Evolutionary conservation across 2,113 vertebrate species (phyloP), one percentile per base, ranked within the genome.

Genomic region (Myotis davidii): DNA sequence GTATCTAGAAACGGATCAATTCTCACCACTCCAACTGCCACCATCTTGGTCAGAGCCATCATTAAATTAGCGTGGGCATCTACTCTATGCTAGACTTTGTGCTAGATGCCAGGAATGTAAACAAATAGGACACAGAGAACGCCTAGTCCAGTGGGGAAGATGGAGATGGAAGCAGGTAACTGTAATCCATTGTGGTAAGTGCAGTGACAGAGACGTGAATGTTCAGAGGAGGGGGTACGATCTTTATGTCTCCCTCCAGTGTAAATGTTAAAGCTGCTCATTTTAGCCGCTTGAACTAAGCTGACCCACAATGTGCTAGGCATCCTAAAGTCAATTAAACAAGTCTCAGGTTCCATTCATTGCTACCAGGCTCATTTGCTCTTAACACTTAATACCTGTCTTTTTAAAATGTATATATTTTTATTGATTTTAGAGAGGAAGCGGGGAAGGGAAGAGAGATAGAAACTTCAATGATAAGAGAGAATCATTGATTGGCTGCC

Each of bases 81-180:
- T 79, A 29, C 45, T 59, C 39, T 69, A 3, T 59, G 34, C 39
- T 74, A 18, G 52, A 48, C 42, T 39, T 59, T 69, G 48, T n/a
- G 32, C 48, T 34, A 64, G 23, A 32, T 25, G 21, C 34, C 29
- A 65, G 37, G 79, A 74, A 29, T 27, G 25, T 3, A 50, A 78
- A 56, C 56, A 34, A 39, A 65, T 6, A 61, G 20, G 10, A 56
- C 37, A 61, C 48, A 84, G 65, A 61, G 32, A 72, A 7, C 59
- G 32, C 12, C 13, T 21, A 32, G 42, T n/a, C 85, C 48, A 16
- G 21, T 34, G 23, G 37, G 34, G 34, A 83, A 64, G 34, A 56
- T 0, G 64, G 34, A 39, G 7, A 34, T 0, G 6, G 45, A 61
- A 45, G 13, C 4, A 73, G 32, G 25, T 14, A 1, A 37, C 6